Conservation (phyloP, 2,888 invertebrate species). For the Biston betularia region DNA sequence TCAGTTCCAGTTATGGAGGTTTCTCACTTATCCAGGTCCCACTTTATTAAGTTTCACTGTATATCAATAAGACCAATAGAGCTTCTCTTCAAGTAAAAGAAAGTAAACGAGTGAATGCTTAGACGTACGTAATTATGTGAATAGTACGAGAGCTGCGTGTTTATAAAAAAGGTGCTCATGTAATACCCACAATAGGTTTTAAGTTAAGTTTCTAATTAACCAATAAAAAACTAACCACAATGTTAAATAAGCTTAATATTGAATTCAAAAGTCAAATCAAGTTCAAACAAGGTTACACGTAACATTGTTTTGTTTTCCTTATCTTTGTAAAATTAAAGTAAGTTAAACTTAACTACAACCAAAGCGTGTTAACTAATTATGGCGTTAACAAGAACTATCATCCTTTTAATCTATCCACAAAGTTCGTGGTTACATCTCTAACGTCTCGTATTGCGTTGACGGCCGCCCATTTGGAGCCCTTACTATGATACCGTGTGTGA, state of each 20-base stretch:
- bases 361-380: constrained; percentile 31
- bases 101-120: too few relatives aligned
- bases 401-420: constrained; percentile 50
- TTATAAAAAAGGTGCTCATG: too few relatives aligned
- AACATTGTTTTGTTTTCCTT: constrained; percentile 18
- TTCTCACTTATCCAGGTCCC: too few relatives aligned
- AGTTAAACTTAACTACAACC: constrained; percentile 14
- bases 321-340: constrained; percentile 37
- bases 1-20: too few relatives aligned
- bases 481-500: constrained; percentile 5
- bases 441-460: constrained; percentile 61
- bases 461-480: constrained; percentile 42
- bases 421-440: constrained; percentile 61
- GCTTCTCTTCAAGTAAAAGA: too few relatives aligned
- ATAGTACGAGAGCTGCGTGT: too few relatives aligned
- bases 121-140: too few relatives aligned
- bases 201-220: too few relatives aligned
- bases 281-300: constrained; percentile 18
- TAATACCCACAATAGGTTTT: background rate
- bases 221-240: background rate
- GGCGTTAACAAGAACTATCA: constrained; percentile 50
- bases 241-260: background rate
- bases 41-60: too few relatives aligned
- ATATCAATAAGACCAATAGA: too few relatives aligned
- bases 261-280: constrained; percentile 21